These are phyloP conservation scores for Spea hammondii DNA, from an alignment of 2,797 vertebrate genomes.

Conservation along the genomic window DNA sequence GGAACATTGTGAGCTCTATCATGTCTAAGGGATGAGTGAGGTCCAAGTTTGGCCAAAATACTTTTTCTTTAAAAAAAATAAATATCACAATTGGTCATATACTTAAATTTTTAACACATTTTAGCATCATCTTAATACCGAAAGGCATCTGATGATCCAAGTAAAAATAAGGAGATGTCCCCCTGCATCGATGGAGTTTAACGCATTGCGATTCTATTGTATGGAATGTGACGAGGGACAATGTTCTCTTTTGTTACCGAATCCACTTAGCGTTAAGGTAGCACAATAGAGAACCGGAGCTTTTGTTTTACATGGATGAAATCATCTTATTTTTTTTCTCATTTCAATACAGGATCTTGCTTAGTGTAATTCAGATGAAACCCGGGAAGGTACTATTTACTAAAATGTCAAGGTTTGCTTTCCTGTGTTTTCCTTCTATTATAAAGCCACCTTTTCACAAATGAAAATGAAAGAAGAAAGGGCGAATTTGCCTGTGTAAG, in stretches of 20 bases:
- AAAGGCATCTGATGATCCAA: no score
- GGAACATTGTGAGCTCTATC: no score
- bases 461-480: slow-evolving; percentile 34
- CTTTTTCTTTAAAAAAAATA: no score
- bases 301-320: slow-evolving; percentile 37
- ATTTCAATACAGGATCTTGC: slow-evolving; percentile 9
- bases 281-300: slow-evolving; percentile 9
- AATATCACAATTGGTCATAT: no score
- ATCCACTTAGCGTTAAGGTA: slow-evolving; percentile 38
- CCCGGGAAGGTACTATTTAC: not conserved
- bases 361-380: not conserved
- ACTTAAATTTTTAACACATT: no score
- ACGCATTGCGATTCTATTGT: slow-evolving; percentile 16
- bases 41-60: no score
- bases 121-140: no score
- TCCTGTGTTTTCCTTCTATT: not conserved
- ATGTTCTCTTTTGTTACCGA: slow-evolving; percentile 18
- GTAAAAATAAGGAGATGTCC: no score
- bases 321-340: slow-evolving; percentile 9
- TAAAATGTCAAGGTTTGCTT: slow-evolving; percentile 22
- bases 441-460: not conserved
- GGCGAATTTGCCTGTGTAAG: slow-evolving; percentile 26
- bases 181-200: slow-evolving; percentile 39
- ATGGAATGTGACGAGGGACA: slow-evolving; percentile 6
- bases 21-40: no score